Conservation (phyloP, 2,797 vertebrate genomes). For the Gymnocypris eckloni region DNA sequence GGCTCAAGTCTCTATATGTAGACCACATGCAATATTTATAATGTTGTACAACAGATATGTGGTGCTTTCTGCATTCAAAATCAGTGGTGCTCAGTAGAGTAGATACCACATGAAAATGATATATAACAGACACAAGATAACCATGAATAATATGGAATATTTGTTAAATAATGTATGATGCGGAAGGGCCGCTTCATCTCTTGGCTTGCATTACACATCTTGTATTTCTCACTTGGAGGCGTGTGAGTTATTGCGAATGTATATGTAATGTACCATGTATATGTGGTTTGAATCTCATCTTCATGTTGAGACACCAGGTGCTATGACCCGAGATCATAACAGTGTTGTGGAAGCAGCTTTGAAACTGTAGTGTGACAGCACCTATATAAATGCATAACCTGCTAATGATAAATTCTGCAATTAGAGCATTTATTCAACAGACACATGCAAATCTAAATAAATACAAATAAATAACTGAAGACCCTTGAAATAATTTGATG, state of each 20-base stretch:
- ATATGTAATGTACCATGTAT: conserved; percentile 29
- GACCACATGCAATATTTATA: conserved; percentile 14
- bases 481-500: not conserved
- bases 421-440: not conserved
- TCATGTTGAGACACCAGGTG: not conserved
- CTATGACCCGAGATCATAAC: not conserved
- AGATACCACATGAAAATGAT: conserved; percentile 11
- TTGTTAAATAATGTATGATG: conserved; percentile 42
- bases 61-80: conserved; percentile 2
- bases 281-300: conserved; percentile 24
- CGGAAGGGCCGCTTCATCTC: conserved; percentile 2
- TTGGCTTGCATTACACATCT: conserved; percentile 16
- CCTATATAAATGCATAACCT: not conserved
- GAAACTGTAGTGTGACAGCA: not conserved
- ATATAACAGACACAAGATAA: conserved; percentile 24
- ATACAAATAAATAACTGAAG: not conserved
- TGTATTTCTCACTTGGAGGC: not conserved
- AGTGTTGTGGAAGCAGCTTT: not conserved
- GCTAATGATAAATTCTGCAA: not conserved
- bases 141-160: conserved; percentile 26
- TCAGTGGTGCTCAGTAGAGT: not conserved
- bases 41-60: not conserved
- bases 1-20: conserved; percentile 19
- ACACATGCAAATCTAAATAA: not conserved
- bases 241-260: conserved; percentile 24